phyloP scores from a whole-genome alignment of 92 coral and sea anemone species.

The Siderastrea radians region DNA sequence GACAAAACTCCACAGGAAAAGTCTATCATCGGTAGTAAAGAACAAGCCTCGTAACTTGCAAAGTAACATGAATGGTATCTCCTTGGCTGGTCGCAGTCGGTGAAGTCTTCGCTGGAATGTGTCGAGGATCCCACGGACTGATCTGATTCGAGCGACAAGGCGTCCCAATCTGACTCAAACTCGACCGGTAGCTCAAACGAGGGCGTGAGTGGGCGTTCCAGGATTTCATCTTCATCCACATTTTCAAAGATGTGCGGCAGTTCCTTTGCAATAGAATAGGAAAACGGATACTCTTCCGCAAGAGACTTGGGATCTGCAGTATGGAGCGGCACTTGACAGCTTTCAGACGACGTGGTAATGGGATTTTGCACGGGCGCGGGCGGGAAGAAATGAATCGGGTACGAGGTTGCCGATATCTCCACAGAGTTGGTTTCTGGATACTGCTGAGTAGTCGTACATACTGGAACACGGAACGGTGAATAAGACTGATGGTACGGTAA shows the following conservation, averaged over 20 bases:
- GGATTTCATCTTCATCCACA: constrained; percentile 16
- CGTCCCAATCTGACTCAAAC: background rate
- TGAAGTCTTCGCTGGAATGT: background rate
- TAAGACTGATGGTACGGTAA: background rate
- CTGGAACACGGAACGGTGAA: background rate
- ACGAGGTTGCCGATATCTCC: background rate
- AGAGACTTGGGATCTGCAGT: background rate
- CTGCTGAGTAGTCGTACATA: background rate
- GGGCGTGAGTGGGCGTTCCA: constrained; percentile 22
- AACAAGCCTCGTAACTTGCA: background rate
- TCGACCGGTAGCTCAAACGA: background rate
- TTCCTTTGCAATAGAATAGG: constrained; percentile 19
- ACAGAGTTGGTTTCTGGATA: background rate
- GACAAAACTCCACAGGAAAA: background rate
- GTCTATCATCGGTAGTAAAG: background rate
- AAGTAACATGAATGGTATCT: constrained; percentile 3
- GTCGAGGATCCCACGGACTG: background rate
- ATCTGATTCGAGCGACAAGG: background rate
- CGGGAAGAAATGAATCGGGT: background rate
- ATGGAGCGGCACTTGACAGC: background rate
- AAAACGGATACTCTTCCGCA: constrained; percentile 12
- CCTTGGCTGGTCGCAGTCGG: background rate
- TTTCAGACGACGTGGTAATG: background rate
- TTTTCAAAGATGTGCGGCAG: constrained; percentile 41
- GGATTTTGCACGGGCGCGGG: background rate